A percentile compares a stretch with the other conserved stretches of the same genome.
phyloP scores from a whole-genome alignment of 1,140 invertebrate genomes.

The Coboldia fuscipes region DNA sequence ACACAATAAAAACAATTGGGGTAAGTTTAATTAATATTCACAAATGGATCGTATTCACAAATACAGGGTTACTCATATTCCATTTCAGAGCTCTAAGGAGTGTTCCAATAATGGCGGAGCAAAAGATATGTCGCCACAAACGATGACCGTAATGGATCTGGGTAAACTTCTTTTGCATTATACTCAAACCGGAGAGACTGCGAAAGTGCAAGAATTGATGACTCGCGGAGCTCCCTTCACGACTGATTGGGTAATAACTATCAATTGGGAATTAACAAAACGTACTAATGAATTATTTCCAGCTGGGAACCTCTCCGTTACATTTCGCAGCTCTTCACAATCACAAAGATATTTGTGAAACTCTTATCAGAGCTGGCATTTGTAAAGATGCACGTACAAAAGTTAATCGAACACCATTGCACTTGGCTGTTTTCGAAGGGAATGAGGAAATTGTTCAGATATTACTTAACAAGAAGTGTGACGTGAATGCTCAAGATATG shows the following conservation, averaged over 20 bases:
- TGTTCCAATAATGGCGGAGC: no score
- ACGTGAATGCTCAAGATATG: constrained; percentile 67
- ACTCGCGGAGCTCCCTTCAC: constrained; percentile 75
- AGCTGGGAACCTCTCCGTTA: constrained; percentile 75
- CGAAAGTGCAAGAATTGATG: constrained; percentile 58
- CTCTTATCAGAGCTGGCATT: constrained; percentile 65
- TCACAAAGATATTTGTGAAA: constrained; percentile 58
- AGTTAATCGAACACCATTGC: constrained; percentile 75
- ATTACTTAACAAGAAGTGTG: constrained; percentile 53
- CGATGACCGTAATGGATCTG: constrained; percentile 31
- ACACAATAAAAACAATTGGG: no score
- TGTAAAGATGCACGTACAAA: constrained; percentile 75
- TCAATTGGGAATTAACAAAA: neutral
- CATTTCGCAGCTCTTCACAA: constrained; percentile 71
- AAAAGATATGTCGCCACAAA: no score
- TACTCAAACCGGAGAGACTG: constrained; percentile 54
- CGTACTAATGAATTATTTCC: constrained; percentile 5
- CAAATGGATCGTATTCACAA: no score
- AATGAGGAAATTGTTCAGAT: constrained; percentile 55
- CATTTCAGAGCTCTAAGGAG: no score
- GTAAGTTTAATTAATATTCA: no score
- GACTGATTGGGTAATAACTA: constrained; percentile 59
- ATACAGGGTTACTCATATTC: no score
- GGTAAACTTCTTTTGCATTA: constrained; percentile 63
- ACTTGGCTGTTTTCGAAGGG: constrained; percentile 71